These are phyloP conservation scores for Hanleya hanleyi DNA, from an alignment of 2,888 invertebrate genomes.

Conservation along the genomic window DNA sequence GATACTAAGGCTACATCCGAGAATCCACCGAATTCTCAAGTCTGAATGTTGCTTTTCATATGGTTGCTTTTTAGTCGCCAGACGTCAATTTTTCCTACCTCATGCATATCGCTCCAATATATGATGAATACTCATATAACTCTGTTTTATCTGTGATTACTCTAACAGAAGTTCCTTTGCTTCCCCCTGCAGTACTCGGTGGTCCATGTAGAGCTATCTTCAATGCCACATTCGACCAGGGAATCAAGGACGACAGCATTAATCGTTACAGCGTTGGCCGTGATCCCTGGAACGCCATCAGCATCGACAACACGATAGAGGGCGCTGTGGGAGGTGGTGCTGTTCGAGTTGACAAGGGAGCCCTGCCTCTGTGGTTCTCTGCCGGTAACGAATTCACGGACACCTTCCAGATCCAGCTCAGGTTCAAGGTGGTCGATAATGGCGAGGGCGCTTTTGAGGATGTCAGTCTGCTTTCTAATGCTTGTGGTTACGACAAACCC, in stretches of 20 bases:
- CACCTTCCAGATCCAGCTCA: neutral
- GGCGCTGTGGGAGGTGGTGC: neutral
- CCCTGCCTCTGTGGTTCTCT: neutral
- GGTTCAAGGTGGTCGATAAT: neutral
- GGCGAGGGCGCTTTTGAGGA: neutral
- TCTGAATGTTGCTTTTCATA: no score
- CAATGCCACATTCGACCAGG: constrained; percentile 2
- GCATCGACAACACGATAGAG: neutral
- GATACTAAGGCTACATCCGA: no score
- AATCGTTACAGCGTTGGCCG: neutral
- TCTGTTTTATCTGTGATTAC: no score
- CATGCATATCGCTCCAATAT: no score
- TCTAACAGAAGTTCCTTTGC: no score
- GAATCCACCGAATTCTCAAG: no score
- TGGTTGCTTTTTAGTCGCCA: no score
- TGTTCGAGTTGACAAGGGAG: neutral
- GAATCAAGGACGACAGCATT: neutral
- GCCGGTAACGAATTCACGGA: constrained; percentile 2
- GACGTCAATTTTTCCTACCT: no score
- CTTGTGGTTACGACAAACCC: neutral
- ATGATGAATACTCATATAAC: no score
- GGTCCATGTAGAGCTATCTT: neutral
- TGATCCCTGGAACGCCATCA: neutral
- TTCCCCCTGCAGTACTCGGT: no score
- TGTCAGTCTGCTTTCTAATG: neutral